Evolutionary conservation across 1,140 invertebrate genomes (phyloP).

Genomic region (Laupala kohalensis): DNA sequence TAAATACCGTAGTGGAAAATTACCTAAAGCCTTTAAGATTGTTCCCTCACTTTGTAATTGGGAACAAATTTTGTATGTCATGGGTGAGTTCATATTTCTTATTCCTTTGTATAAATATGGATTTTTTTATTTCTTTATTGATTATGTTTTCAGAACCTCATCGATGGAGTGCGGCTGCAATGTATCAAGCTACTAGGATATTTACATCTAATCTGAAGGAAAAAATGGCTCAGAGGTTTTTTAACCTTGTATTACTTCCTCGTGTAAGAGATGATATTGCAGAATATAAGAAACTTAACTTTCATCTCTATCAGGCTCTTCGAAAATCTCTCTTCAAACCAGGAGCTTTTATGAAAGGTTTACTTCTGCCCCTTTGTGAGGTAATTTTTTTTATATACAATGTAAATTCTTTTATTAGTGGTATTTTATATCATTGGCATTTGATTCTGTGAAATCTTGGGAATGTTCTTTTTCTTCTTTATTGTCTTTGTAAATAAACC

Average conservation of each 20-base stretch:
- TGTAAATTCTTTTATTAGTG: constrained; percentile 2
- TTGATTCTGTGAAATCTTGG: not conserved
- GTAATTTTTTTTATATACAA: constrained; percentile 35
- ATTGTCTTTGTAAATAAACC: not conserved
- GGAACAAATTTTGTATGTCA: constrained; percentile 89
- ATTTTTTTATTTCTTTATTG: not conserved
- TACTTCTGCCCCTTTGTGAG: constrained; percentile 80
- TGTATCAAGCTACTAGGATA: constrained; percentile 88
- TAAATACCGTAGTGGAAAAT: constrained; percentile 86
- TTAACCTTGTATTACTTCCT: constrained; percentile 84
- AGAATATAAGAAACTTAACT: constrained; percentile 92
- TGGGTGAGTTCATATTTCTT: constrained; percentile 38
- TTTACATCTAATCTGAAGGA: constrained; percentile 94
- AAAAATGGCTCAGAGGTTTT: constrained; percentile 94
- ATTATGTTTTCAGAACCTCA: constrained; percentile 42
- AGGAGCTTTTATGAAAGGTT: constrained; percentile 97
- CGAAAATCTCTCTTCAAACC: constrained; percentile 92
- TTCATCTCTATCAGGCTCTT: constrained; percentile 87
- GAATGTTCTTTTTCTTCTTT: not conserved
- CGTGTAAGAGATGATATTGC: constrained; percentile 87
- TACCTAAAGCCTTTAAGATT: constrained; percentile 97
- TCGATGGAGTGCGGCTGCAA: constrained; percentile 82
- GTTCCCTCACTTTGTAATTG: constrained; percentile 87
- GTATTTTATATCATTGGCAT: not conserved
- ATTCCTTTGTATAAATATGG: not conserved